Percentiles rank a stretch among this genome's conserved stretches.
phyloP scores from a whole-genome alignment of 2,888 invertebrate species.

The Amphimallon solstitiale region DNA sequence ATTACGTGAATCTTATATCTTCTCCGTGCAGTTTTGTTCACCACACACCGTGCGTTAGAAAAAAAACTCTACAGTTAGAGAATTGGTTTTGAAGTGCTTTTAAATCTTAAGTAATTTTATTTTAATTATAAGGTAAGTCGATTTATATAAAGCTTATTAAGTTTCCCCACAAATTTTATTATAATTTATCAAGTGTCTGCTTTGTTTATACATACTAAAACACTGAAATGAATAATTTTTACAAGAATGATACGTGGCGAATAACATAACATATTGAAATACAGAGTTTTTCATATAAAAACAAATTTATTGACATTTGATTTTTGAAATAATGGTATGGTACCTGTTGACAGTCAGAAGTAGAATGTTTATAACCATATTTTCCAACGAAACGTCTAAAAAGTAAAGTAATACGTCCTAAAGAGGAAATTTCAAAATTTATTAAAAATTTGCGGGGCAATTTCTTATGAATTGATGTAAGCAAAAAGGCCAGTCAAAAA shows the following conservation, averaged over 20 bases:
- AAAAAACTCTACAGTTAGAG: constrained; percentile 47
- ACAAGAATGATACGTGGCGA: neutral
- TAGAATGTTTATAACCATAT: too few relatives aligned
- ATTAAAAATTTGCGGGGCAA: too few relatives aligned
- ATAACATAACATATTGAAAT: neutral
- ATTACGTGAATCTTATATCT: constrained; percentile 57
- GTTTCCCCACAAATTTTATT: neutral
- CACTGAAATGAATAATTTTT: too few relatives aligned
- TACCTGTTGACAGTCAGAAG: too few relatives aligned
- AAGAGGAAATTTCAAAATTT: too few relatives aligned
- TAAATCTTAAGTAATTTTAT: constrained; percentile 52
- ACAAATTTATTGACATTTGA: too few relatives aligned
- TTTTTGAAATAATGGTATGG: too few relatives aligned
- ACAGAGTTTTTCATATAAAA: too few relatives aligned
- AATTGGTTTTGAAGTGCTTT: constrained; percentile 53
- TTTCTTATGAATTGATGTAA: neutral
- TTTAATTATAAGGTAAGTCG: constrained; percentile 54
- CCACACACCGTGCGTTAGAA: constrained; percentile 63
- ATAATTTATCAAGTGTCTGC: neutral
- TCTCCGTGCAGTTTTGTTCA: constrained; percentile 59
- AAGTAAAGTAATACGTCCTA: too few relatives aligned
- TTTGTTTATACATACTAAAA: too few relatives aligned
- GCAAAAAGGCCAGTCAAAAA: neutral
- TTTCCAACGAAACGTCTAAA: too few relatives aligned
- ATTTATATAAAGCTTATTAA: neutral